These are phyloP conservation scores for Callospermophilus lateralis DNA, from an alignment of 2,113 vertebrate species.

Conservation along the genomic window DNA sequence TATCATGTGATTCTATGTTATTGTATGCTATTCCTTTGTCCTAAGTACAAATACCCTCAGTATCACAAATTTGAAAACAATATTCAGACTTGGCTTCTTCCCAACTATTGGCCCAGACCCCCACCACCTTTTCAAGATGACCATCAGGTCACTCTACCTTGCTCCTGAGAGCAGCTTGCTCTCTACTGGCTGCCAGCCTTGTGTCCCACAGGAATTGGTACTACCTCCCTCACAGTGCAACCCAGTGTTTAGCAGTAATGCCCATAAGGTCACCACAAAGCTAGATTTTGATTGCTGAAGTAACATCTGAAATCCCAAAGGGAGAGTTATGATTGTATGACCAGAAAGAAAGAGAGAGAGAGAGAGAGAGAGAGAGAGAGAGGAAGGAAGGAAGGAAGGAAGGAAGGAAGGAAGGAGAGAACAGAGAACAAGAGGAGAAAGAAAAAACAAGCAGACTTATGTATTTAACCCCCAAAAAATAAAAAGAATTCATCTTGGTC, in stretches of 20 bases:
- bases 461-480: slow-evolving; percentile 67
- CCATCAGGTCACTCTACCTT: not conserved
- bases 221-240: not conserved
- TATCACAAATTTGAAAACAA: slow-evolving; percentile 35
- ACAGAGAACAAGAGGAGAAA: slow-evolving; percentile 56
- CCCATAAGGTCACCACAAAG: not conserved
- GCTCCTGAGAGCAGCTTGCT: not conserved
- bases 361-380: no score
- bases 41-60: not conserved
- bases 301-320: slow-evolving; percentile 64
- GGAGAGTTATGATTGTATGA: slow-evolving; percentile 53
- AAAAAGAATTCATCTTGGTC: slow-evolving; percentile 77
- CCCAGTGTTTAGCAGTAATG: not conserved
- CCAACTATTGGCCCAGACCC: not conserved
- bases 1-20: not conserved
- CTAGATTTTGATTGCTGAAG: slow-evolving; percentile 52
- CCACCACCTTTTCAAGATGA: not conserved
- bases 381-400: no score
- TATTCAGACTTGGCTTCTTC: not conserved
- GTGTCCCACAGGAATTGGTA: not conserved
- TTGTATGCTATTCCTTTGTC: not conserved
- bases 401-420: not conserved
- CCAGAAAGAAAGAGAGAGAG: not conserved
- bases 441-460: slow-evolving; percentile 56
- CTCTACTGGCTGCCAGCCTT: not conserved